Percentiles rank a stretch among this genome's conserved stretches.
Evolutionary conservation across 2,113 vertebrate species (phyloP).

Genomic region (Chitala chitala): DNA sequence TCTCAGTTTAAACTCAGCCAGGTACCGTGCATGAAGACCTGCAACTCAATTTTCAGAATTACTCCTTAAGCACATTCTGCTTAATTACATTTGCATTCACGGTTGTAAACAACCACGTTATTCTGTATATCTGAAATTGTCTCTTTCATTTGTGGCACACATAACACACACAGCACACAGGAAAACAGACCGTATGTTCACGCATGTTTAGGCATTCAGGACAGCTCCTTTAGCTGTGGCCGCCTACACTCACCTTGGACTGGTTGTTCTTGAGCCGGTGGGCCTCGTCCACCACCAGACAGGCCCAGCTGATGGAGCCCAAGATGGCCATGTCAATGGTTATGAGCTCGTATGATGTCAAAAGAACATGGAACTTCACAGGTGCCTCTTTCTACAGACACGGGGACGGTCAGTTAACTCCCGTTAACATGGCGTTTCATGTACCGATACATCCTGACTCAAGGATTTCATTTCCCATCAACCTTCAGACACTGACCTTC

Average conservation of each 20-base stretch:
- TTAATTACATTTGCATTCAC: too few species aligned
- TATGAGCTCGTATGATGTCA: constrained; percentile 92
- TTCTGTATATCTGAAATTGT: too few species aligned
- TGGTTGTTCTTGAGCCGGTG: constrained; percentile 97
- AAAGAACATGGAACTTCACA: constrained; percentile 89
- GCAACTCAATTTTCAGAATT: too few species aligned
- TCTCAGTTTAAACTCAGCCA: too few species aligned
- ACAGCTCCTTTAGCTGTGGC: neutral
- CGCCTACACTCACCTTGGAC: constrained; percentile 74
- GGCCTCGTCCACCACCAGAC: constrained; percentile 93
- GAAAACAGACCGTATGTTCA: too few species aligned
- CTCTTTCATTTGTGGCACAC: too few species aligned
- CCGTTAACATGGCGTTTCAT: neutral
- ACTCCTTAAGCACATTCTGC: too few species aligned
- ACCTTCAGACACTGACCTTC: constrained; percentile 69
- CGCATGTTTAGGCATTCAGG: too few species aligned
- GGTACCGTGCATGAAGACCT: too few species aligned
- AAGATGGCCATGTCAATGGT: constrained; percentile 93
- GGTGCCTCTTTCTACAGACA: constrained; percentile 84
- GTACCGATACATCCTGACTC: neutral
- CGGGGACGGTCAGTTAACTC: neutral
- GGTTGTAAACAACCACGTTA: too few species aligned
- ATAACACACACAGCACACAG: too few species aligned
- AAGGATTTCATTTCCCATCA: neutral
- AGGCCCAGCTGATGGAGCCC: constrained; percentile 95